phyloP scores from a whole-genome alignment of 2,888 invertebrate genomes.

The Tethea ocularis region DNA sequence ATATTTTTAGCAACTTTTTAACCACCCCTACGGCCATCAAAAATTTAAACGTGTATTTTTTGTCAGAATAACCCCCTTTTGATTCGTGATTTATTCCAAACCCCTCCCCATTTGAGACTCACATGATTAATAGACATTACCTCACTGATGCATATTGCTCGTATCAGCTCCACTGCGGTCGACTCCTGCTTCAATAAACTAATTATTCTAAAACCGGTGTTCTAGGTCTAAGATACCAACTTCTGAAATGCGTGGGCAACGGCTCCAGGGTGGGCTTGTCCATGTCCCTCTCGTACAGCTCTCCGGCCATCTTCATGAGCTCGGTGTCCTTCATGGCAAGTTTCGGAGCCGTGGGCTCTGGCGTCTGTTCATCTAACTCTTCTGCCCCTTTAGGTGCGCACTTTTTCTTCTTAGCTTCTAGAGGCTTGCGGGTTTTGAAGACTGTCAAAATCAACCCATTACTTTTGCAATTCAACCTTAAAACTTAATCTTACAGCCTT shows the following conservation, averaged over 20 bases:
- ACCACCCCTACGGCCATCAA: too few species aligned
- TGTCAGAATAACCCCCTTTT: too few species aligned
- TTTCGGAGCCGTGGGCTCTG: constrained; percentile 38
- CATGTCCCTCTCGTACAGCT: constrained; percentile 65
- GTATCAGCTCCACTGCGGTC: too few species aligned
- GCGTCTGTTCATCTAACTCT: constrained; percentile 25
- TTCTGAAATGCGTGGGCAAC: constrained; percentile 61
- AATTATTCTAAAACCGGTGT: neutral
- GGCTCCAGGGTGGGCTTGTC: constrained; percentile 64
- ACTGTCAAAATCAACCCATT: too few species aligned
- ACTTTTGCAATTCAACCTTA: too few species aligned
- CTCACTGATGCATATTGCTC: too few species aligned
- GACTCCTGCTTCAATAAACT: neutral
- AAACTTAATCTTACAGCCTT: too few species aligned
- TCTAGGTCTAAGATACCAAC: constrained; percentile 48
- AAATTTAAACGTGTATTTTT: too few species aligned
- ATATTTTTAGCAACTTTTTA: too few species aligned
- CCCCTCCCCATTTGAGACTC: too few species aligned
- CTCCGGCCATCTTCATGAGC: constrained; percentile 69
- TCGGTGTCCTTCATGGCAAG: constrained; percentile 76
- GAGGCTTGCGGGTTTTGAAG: constrained; percentile 65
- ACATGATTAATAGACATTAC: too few species aligned
- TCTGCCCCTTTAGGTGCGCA: constrained; percentile 25
- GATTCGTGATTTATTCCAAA: too few species aligned
- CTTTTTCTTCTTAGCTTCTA: constrained; percentile 49